These are phyloP conservation scores for Drosophila prolongata DNA, from an alignment of 2,888 invertebrate genomes.

Conservation along the genomic window DNA sequence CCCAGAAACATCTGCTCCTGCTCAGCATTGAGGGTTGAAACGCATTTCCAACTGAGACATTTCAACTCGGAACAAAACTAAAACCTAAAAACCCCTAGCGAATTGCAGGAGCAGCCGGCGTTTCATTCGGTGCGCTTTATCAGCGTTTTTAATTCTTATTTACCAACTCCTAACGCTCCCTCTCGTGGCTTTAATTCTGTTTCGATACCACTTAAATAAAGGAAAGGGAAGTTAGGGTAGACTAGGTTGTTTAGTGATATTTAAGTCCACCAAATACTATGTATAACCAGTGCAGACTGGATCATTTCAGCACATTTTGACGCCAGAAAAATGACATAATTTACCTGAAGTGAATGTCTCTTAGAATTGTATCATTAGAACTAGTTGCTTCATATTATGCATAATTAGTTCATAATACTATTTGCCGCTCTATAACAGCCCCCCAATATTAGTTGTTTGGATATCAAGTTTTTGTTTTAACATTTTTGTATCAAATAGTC, in stretches of 20 bases:
- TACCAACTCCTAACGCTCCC: constrained; percentile 66
- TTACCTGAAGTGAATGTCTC: background rate
- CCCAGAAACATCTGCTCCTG: constrained; percentile 82
- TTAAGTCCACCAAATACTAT: background rate
- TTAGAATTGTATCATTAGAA: background rate
- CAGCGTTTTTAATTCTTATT: constrained; percentile 72
- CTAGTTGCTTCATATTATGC: background rate
- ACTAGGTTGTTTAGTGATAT: constrained; percentile 3
- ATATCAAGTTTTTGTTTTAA: constrained; percentile 5
- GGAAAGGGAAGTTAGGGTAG: background rate
- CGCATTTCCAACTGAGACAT: constrained; percentile 40
- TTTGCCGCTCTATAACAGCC: too few relatives aligned
- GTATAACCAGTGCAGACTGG: background rate
- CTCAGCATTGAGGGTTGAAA: constrained; percentile 71
- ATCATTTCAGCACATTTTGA: background rate
- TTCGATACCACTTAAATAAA: constrained; percentile 20
- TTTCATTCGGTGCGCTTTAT: constrained; percentile 62
- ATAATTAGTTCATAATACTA: background rate
- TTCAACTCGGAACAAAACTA: constrained; percentile 10
- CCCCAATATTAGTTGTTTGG: background rate
- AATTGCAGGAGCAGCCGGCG: constrained; percentile 67
- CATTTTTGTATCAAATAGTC: background rate
- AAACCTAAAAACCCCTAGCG: constrained; percentile 1
- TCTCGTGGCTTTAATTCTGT: constrained; percentile 13
- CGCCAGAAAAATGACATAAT: background rate